Conservation (phyloP, 2,888 invertebrate species). For the Geophilus truncorum region DNA sequence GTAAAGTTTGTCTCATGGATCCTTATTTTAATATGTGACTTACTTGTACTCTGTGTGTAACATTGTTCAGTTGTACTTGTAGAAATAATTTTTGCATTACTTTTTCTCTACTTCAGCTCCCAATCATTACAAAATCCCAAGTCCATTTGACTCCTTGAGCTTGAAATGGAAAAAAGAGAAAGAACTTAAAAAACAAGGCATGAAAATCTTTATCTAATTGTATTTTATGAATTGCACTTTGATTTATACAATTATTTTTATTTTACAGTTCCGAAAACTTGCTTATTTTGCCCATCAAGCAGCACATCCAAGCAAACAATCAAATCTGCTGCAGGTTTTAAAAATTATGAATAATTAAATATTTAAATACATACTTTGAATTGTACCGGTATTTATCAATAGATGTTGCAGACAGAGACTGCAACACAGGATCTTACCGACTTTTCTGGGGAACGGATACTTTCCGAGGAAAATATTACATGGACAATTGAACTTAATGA, state of each 20-base stretch:
- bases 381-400: neutral
- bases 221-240: neutral
- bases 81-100: too few relatives aligned
- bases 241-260: neutral
- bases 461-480: conserved; percentile 9
- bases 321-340: conserved; percentile 1
- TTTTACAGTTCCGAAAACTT: neutral
- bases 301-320: neutral
- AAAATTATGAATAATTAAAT: neutral
- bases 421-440: neutral
- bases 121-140: conserved; percentile 36
- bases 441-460: neutral
- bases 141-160: conserved; percentile 29
- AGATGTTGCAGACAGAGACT: neutral
- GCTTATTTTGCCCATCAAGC: neutral
- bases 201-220: neutral
- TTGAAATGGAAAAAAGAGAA: neutral
- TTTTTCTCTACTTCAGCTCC: conserved; percentile 30
- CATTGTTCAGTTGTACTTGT: too few relatives aligned
- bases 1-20: too few relatives aligned
- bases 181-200: neutral
- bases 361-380: neutral
- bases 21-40: too few relatives aligned
- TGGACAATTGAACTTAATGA: neutral
- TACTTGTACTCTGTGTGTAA: too few relatives aligned